Evolutionary conservation across 2,113 vertebrate genomes (phyloP), one percentile per base, ranked within the genome.

Genomic region (Garra rufa): DNA sequence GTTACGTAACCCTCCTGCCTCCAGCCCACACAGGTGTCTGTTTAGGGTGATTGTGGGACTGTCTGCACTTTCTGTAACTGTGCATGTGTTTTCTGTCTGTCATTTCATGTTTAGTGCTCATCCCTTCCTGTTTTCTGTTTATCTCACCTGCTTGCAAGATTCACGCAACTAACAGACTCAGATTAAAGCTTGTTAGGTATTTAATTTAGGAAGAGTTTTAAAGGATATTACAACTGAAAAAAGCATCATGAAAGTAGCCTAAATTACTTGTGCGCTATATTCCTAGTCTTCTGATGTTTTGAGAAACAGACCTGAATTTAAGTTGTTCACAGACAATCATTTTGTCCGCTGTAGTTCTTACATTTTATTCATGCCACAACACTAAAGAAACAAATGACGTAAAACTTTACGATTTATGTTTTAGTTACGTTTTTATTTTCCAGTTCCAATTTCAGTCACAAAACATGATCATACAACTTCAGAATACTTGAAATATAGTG

Each of bases 41-140:
- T 71, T 83, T 46, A 81, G 71, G 81, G 50, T 80, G 74, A 77
- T 84, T 65, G 67, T 86, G 63, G 81, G 85, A 81, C 87, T 88
- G 76, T 82, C 79, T 87, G 52, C 74, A 43, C 41, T 73, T 73
- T 63, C 67, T 81, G 63, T 86, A 57, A 76, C 21, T 77, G 13
- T 84, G 59, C 65, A 30, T 74, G 63, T 41, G 65, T 84, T 34
- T 41, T 81, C 61, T 84, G 50, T 86, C 55, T 67, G 44, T 76
- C 48, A 71, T 82, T 73, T 69, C 69, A 46, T 57, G 52, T 57
- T 57, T 57, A n/a, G 52, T 8, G 21, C 52, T 57, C 21, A 21
- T 44, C 83, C 63, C 38, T 81, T 14, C 26, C 17, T 28, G 26
- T 15, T 59, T 63, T 81, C 59, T 81, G 57, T 44, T 57, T 21